Evolutionary conservation across 2,888 invertebrate species (phyloP).

Genomic region (Pseudococcus viburni): DNA sequence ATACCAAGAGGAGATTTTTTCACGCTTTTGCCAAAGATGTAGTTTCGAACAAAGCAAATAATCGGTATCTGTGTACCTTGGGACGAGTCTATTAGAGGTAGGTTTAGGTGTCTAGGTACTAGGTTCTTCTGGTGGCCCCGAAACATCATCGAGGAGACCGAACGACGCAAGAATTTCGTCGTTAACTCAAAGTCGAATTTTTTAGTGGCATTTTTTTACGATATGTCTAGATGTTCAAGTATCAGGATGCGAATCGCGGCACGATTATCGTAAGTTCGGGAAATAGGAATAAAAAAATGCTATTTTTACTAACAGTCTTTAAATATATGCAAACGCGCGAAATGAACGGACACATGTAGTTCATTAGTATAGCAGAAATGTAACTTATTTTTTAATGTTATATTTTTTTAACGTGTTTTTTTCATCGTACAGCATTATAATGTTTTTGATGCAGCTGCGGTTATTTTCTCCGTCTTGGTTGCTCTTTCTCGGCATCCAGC

Average conservation of each 20-base stretch:
- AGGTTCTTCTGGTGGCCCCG: no score
- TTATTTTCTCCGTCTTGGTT: neutral
- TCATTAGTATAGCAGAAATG: neutral
- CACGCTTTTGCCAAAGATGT: neutral
- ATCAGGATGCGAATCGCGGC: neutral
- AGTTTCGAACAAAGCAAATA: neutral
- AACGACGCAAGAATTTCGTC: no score
- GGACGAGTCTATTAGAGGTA: neutral
- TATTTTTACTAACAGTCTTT: conserved; percentile 30
- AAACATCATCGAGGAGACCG: no score
- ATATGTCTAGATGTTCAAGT: neutral
- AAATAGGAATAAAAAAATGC: conserved; percentile 9
- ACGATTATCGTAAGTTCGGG: neutral
- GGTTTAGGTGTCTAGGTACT: no score
- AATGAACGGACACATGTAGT: conserved; percentile 29
- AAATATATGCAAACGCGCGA: conserved; percentile 19
- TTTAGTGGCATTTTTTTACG: conserved; percentile 10
- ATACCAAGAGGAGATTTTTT: neutral
- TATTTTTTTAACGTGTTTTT: conserved; percentile 11
- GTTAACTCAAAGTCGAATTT: no score
- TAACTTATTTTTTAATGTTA: conserved; percentile 18
- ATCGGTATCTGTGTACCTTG: neutral
- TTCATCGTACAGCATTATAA: neutral
- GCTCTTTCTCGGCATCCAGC: neutral
- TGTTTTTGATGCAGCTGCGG: conserved; percentile 49